Base-by-base conservation (phyloP, 1,140 invertebrate genomes). In the Hyles vespertilio region DNA sequence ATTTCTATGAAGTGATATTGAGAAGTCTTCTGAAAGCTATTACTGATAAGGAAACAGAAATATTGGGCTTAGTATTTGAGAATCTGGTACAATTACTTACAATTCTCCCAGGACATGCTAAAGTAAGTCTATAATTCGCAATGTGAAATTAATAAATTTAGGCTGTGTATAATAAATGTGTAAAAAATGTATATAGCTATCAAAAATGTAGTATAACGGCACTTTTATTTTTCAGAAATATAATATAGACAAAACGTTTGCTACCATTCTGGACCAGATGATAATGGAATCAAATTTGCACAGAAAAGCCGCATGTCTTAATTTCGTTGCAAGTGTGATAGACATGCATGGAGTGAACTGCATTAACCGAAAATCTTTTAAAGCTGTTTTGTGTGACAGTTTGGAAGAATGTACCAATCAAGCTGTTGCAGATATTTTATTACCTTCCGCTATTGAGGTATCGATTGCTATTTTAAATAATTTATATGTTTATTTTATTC, bases 1-100 rank as follows among this genome's bases (percentile, higher is more conserved):
- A 87, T 64, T 87, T 78, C 54, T 85, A 84, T 77, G 82, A 84
- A 60, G 81, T 87, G 33, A 63, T 87, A 50, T 79, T 84, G 48
- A 63, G 61, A 46, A 75, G 67, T 52, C 43, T 87, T 3, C 77
- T 65, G 34, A 84, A 77, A 54, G 51, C 60, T 32, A 58, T 77
- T 1, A 43, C 56, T 51, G 77, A 82, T 51, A 77, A 75, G 53
- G 74, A 82, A 58, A 51, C 72, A n/a, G 70, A 79, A 65, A 66
- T 82, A 8, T 79, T 74, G 11, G 72, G 72, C 34, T 63, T 77
- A 22, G 67, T 76, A 32, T 64, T 76, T 51, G 56, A 65, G 7
- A 82, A 79, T 61, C 57, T 79, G 5, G 43, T 74, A 49, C 56
- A 74, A 56, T 60, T 84, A 34, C 65, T 73, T 9, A 58, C 61